Percentiles rank a stretch among this genome's conserved stretches.
Conservation (phyloP, 2,797 vertebrate genomes). For the Arctocebus calabarensis region DNA sequence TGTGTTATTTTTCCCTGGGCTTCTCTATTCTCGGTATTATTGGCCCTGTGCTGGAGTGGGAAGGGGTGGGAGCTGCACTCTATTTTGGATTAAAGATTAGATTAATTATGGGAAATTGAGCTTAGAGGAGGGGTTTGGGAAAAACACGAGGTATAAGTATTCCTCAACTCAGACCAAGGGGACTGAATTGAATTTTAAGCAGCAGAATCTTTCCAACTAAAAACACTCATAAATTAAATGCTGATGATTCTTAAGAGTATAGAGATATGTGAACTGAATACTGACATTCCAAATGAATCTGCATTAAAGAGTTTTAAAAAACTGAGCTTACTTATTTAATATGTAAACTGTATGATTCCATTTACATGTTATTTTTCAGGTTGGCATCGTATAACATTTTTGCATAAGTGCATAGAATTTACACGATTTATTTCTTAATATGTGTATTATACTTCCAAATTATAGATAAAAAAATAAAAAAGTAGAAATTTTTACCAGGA, state of each 20-base stretch:
- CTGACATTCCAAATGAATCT: slow-evolving; percentile 61
- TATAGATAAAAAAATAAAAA: slow-evolving; percentile 65
- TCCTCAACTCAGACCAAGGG: slow-evolving; percentile 56
- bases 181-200: slow-evolving; percentile 70
- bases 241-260: slow-evolving; percentile 74
- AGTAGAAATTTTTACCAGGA: slow-evolving; percentile 35
- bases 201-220: slow-evolving; percentile 73
- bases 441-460: slow-evolving; percentile 10
- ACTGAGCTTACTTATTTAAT: slow-evolving; percentile 19
- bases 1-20: neutral
- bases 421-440: slow-evolving; percentile 39
- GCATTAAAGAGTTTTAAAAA: slow-evolving; percentile 65
- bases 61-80: neutral
- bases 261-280: slow-evolving; percentile 68
- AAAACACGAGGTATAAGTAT: slow-evolving; percentile 65
- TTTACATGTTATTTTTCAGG: slow-evolving; percentile 45
- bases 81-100: slow-evolving; percentile 58
- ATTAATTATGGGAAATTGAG: slow-evolving; percentile 63
- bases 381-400: slow-evolving; percentile 42
- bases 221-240: slow-evolving; percentile 80
- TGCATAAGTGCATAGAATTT: slow-evolving; percentile 33
- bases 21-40: neutral
- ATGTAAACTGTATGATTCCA: slow-evolving; percentile 9
- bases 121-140: slow-evolving; percentile 41
- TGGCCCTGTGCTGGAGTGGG: neutral